Conservation (phyloP, 2,797 vertebrate species). For the Gymnothorax reevesii region DNA sequence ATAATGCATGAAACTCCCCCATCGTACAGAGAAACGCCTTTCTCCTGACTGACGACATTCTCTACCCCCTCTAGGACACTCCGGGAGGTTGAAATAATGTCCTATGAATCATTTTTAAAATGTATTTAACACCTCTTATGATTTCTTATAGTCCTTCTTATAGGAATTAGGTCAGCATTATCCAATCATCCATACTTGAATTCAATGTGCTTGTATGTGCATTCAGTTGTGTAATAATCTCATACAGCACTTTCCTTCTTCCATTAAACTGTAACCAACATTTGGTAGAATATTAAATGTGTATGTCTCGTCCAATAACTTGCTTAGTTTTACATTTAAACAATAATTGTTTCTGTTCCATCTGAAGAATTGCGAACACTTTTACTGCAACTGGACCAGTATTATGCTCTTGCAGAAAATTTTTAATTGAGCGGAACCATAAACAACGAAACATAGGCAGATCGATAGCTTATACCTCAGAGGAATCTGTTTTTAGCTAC, state of each 20-base stretch:
- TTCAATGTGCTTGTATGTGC: not conserved
- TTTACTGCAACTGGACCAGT: not conserved
- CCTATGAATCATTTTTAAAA: not conserved
- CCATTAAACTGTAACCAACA: not conserved
- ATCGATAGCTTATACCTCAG: not conserved
- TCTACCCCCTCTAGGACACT: not conserved
- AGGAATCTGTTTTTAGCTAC: not conserved
- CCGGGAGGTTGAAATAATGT: not conserved
- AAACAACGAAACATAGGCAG: not conserved
- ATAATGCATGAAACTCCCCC: conserved; percentile 43
- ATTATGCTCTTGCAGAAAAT: not conserved
- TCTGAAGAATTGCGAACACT: not conserved
- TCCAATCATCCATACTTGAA: not conserved
- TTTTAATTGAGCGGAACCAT: not conserved
- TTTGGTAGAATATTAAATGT: not conserved
- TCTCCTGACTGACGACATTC: conserved; percentile 22
- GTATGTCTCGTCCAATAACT: not conserved
- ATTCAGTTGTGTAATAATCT: not conserved
- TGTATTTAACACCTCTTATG: not conserved
- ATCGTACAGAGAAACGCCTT: conserved; percentile 19
- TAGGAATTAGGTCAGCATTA: not conserved
- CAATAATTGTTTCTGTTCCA: not conserved
- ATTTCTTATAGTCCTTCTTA: not conserved
- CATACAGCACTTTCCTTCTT: not conserved
- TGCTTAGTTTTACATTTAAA: not conserved